Evolutionary conservation across 2,797 vertebrate species (phyloP).

Genomic region (Tachyglossus aculeatus): DNA sequence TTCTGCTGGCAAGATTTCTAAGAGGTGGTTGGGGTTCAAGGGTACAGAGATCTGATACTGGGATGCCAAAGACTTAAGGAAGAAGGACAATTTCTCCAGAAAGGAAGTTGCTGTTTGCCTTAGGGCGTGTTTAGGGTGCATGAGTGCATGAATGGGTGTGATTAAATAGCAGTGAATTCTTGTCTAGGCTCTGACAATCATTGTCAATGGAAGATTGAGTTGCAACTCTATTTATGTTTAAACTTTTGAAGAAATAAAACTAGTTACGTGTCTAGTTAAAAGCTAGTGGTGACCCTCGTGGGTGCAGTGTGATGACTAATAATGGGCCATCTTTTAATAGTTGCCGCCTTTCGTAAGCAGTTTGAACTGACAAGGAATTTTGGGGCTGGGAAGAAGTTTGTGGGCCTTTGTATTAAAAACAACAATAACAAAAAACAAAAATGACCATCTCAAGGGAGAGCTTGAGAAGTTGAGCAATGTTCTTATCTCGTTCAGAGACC

Average conservation of each 20-base stretch:
- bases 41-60: constrained; percentile 39
- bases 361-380: constrained; percentile 58
- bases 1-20: constrained; percentile 34
- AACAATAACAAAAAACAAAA: constrained; percentile 33
- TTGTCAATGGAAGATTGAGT: constrained; percentile 76
- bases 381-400: constrained; percentile 50
- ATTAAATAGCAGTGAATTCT: constrained; percentile 68
- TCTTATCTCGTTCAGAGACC: constrained; percentile 45
- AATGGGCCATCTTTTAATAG: constrained; percentile 57
- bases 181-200: constrained; percentile 79
- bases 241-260: constrained; percentile 70
- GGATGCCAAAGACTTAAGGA: constrained; percentile 77
- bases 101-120: constrained; percentile 64
- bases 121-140: constrained; percentile 64
- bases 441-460: constrained; percentile 45
- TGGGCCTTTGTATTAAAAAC: constrained; percentile 56
- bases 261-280: constrained; percentile 66
- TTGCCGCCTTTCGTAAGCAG: constrained; percentile 53
- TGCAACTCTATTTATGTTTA: constrained; percentile 81
- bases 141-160: constrained; percentile 52
- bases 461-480: constrained; percentile 38
- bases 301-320: constrained; percentile 47
- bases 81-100: constrained; percentile 62
- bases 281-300: constrained; percentile 65
- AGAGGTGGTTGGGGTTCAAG: neutral